These are phyloP conservation scores for Pachypanchax playfairii DNA, from an alignment of 2,113 vertebrate species.

Conservation along the genomic window DNA sequence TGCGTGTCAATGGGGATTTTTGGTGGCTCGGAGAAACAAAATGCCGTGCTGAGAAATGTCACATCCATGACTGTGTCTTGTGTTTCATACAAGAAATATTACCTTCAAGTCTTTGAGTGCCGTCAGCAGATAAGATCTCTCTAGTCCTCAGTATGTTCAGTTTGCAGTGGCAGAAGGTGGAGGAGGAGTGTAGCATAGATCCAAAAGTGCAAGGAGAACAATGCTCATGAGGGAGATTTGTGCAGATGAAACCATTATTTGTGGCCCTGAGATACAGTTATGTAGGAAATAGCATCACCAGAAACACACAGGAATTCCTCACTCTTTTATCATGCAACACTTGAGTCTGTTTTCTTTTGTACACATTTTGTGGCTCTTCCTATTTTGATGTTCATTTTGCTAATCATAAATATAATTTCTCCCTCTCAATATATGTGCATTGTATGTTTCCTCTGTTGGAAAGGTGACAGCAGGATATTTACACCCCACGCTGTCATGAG, in stretches of 20 bases:
- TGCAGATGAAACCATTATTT: conserved; percentile 6
- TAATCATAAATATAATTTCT: background rate
- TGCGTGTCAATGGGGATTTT: conserved; percentile 33
- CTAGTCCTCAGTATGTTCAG: conserved; percentile 23
- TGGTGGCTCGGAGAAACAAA: conserved; percentile 25
- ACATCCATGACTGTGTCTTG: conserved; percentile 35
- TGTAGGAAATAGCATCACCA: too few species aligned
- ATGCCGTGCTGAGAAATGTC: conserved; percentile 50
- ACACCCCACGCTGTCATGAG: conserved; percentile 55
- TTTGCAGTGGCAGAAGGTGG: conserved; percentile 7
- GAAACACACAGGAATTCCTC: too few species aligned
- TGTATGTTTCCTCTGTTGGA: conserved; percentile 41
- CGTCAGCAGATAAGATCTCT: conserved; percentile 29
- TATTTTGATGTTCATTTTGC: background rate
- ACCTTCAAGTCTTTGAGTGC: conserved; percentile 30
- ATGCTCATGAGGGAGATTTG: conserved; percentile 41
- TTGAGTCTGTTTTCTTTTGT: background rate
- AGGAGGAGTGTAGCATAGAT: conserved; percentile 2
- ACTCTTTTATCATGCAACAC: too few species aligned
- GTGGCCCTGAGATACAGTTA: conserved; percentile 5
- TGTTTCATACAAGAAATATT: conserved; percentile 34
- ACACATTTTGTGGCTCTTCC: background rate
- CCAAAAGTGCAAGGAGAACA: conserved; percentile 15
- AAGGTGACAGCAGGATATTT: conserved; percentile 67
- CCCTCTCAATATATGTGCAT: conserved; percentile 15